Base-by-base conservation (phyloP, 1,140 invertebrate species). In the Manduca sexta region DNA sequence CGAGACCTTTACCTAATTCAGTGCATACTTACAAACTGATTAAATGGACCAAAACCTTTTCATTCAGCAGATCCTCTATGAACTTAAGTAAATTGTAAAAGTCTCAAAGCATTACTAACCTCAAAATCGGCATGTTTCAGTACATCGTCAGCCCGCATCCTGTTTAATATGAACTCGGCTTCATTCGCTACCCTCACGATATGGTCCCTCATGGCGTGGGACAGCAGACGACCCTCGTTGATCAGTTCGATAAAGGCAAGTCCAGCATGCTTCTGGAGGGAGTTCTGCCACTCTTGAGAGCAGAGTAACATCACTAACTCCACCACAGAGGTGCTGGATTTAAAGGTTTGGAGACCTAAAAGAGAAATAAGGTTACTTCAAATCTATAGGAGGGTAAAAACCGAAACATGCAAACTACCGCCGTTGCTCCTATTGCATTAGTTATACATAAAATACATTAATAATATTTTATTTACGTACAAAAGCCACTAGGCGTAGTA, bases 221-320 rank as follows among this genome's bases (percentile, higher is more conserved):
- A 98, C 49, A 99, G 88, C 47, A 99, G 88, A 56, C 98, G 92
- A 60, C 98, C 98, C 88, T 99, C 98, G 82, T 99, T 99, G 62
- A 99, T 99, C 18, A 99, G 89, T 86, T 99, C 98, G 67, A 99
- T 99, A 86, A 99, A 99, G 7, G 98, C 98, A 11, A 99, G 89
- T 0, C 98, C 98, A 4, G 98, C 98, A 87, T 99, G 97, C 87
- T 99, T 99, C 83, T 99, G 98, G 12, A 99, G 84, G 0, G 98
- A 99, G 86, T 99, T 99, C 85, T 99, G 98, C 98, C 98, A 99
- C 86, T 99, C 98, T 87, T 99, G 98, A 0, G 97, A 99, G 85
- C 98, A 99, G 13, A 99, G 87, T 57, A 99, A 86, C 98, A 99
- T 99, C 10, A 99, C 98, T 39, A 99, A 87, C 74, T 99, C 97